Evolutionary conservation across 2,888 invertebrate species (phyloP), one percentile per base, ranked within the genome.

Genomic region (Enoplolaimus lenunculus): DNA sequence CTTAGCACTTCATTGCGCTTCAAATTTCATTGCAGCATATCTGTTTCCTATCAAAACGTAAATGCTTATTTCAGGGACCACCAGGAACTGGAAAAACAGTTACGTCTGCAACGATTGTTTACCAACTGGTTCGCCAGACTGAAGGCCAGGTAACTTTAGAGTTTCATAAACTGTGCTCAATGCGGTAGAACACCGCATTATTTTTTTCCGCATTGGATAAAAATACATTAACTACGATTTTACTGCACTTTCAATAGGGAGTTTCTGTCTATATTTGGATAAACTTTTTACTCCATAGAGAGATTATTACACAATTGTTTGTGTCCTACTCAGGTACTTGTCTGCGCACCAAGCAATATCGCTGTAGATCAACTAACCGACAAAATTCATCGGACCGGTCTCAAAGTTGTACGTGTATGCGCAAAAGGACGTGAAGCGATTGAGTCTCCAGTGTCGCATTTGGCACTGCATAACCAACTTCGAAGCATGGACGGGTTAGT

Each of bases 11-110:
- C n/a, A n/a, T n/a, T n/a, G n/a, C n/a, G n/a, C n/a, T n/a, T n/a
- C n/a, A n/a, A n/a, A n/a, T n/a, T n/a, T n/a, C n/a, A n/a, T n/a
- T n/a, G n/a, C n/a, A n/a, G n/a, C n/a, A n/a, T n/a, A n/a, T n/a
- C n/a, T n/a, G n/a, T n/a, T n/a, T n/a, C n/a, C n/a, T n/a, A n/a
- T n/a, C n/a, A n/a, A n/a, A n/a, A n/a, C n/a, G n/a, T n/a, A 13
- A 60, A 16, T 67, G 26, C 13, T 26, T 3, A 67, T 72, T 75
- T 33, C 73, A 82, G 82, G 84, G 93, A 0, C 92, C 92, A 0
- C 94, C 95, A 0, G 93, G 93, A 68, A 97, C 97, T 0, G 97
- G 97, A 2, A 98, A 99, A 84, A 99, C 98, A 0, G 98, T 98
- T 0, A 99, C 98, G 0, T 97, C 97, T 0, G 98, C 98, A 0